Base-by-base conservation (phyloP, 2,888 invertebrate genomes). In the Parnassius orleans region DNA sequence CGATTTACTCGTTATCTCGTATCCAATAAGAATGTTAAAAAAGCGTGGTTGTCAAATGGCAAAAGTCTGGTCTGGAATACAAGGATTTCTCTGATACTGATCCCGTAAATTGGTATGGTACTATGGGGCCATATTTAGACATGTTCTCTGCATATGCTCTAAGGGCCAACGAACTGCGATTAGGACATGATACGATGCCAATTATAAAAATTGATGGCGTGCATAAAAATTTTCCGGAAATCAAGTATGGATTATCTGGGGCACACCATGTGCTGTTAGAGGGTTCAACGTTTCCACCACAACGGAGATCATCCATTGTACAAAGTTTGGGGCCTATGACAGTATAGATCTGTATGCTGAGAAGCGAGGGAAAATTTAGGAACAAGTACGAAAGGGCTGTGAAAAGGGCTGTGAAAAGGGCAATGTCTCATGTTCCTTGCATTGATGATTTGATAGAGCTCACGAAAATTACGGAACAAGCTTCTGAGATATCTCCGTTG, bases 371-470 rank as follows among this genome's bases (percentile, higher is more conserved):
- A 7, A 14, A 42, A 1, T 53, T 14, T 14, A 53, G 53, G 43
- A 58, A 51, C 0, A 75, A 75, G 11, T 76, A 67, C 44, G 69
- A 72, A 0, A n/a, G n/a, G n/a, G 41, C 68, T 0, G n/a, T n/a
- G n/a, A n/a, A n/a, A n/a, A n/a, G n/a, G n/a, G 73, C 74, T 0
- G 72, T 75, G 0, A 77, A 76, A 15, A 55, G 73, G 10, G 71
- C 72, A 2, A 68, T 75, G 65, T 59, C 71, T 0, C 73, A 75
- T 14, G 24, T 75, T 0, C 73, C 72, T 0, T 65, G 68, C 0
- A 73, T 75, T 0, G 73, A 76, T 12, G 73, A 74, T 3, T 44
- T 76, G 0, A 74, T 73, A 1, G 69, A 72, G 3, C 0, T 73
- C 0, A 74, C 73, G 0, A 62, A 63, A 9, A 71, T 15, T 2